Percentiles rank a stretch among this genome's conserved stretches.
Evolutionary conservation across 2,888 invertebrate genomes (phyloP).

Genomic region (Aphodius granarius): DNA sequence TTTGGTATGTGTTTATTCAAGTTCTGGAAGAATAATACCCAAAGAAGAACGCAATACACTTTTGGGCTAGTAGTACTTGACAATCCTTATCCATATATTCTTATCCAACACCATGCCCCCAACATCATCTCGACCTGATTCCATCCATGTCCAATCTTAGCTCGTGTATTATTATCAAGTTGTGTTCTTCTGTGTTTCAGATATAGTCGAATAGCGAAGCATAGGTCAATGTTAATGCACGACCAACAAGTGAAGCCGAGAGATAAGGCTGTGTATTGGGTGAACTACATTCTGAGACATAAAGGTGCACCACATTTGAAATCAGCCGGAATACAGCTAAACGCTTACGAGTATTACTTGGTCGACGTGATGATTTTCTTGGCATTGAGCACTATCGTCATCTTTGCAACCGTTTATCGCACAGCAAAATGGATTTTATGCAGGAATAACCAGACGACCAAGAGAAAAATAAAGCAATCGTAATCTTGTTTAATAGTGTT

Average conservation of each 20-base stretch:
- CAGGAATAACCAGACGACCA: not conserved
- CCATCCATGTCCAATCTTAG: too few relatives aligned
- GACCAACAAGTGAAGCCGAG: slow-evolving; percentile 42
- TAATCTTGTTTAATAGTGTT: not conserved
- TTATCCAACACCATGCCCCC: too few relatives aligned
- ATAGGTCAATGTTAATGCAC: slow-evolving; percentile 38
- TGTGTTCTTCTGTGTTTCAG: not conserved
- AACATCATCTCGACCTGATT: too few relatives aligned
- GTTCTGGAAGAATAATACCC: too few relatives aligned
- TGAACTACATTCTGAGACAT: slow-evolving; percentile 20
- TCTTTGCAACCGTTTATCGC: not conserved
- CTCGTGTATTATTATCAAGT: too few relatives aligned
- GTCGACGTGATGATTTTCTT: slow-evolving; percentile 19
- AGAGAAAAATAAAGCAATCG: not conserved
- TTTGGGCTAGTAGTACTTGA: too few relatives aligned
- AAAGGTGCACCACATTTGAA: slow-evolving; percentile 22
- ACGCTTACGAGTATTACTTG: not conserved
- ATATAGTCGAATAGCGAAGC: not conserved
- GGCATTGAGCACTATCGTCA: not conserved
- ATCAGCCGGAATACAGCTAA: not conserved
- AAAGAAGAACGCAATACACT: too few relatives aligned
- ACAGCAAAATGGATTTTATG: not conserved
- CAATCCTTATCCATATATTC: too few relatives aligned
- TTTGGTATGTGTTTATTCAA: too few relatives aligned
- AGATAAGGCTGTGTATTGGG: slow-evolving; percentile 27